Percentiles rank a stretch among this genome's conserved stretches.
phyloP scores from a whole-genome alignment of 2,797 vertebrate genomes.

The Kryptopterus vitreolus region DNA sequence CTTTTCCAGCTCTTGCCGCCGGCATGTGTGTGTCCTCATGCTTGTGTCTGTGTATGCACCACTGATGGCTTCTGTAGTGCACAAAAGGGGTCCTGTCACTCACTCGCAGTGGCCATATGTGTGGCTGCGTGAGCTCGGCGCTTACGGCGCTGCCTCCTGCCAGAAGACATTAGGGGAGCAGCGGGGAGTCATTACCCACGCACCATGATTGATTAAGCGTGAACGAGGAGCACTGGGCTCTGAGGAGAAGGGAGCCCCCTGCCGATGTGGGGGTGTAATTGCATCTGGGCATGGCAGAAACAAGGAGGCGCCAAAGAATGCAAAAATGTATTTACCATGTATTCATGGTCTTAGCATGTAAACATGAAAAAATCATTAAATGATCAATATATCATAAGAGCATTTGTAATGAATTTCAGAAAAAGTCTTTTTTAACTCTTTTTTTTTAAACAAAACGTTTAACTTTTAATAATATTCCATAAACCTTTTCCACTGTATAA shows the following conservation, averaged over 20 bases:
- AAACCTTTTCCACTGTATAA: background rate
- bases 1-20: conserved; percentile 41
- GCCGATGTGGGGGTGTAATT: conserved; percentile 75
- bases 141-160: conserved; percentile 74
- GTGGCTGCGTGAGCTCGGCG: conserved; percentile 76
- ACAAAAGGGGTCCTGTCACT: conserved; percentile 79
- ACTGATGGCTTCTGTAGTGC: conserved; percentile 70
- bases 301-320: too few species aligned
- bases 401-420: background rate
- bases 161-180: conserved; percentile 82
- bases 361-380: background rate
- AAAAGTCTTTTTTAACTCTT: background rate
- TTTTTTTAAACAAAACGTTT: background rate
- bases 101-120: conserved; percentile 79
- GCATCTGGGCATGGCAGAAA: conserved; percentile 71
- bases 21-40: conserved; percentile 50
- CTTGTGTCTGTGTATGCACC: conserved; percentile 58
- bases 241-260: conserved; percentile 71
- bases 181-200: conserved; percentile 78
- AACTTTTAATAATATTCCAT: background rate
- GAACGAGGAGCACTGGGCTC: conserved; percentile 66
- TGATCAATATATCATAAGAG: too few species aligned
- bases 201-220: conserved; percentile 82
- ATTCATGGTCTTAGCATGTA: background rate
- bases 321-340: conserved; percentile 44